Conservation (phyloP, 2,797 vertebrate genomes). For the Acanthornis magna region DNA sequence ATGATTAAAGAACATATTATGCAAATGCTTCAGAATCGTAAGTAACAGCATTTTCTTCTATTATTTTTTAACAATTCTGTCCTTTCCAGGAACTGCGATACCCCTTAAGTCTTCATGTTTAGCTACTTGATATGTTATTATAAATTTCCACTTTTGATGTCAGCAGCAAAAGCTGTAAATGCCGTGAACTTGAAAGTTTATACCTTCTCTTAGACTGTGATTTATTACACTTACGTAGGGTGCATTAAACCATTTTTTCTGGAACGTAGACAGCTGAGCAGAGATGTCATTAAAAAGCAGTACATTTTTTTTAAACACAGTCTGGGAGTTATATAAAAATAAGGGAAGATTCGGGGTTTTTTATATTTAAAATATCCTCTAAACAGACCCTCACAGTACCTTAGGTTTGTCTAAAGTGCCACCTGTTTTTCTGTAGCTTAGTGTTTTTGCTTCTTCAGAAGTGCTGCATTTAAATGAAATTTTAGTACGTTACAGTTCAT, state of each 20-base stretch:
- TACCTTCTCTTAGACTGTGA: neutral
- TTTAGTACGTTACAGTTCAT: accelerated
- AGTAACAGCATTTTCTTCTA: slow-evolving; percentile 62
- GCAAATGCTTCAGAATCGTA: slow-evolving; percentile 98
- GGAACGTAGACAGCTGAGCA: neutral
- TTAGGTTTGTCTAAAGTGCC: neutral
- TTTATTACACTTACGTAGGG: neutral
- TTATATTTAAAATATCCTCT: neutral
- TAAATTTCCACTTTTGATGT: neutral
- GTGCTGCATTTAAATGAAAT: neutral
- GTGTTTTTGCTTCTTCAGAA: neutral
- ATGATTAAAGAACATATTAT: slow-evolving; percentile 99
- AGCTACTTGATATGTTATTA: neutral
- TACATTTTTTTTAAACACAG: neutral
- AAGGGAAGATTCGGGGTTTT: neutral
- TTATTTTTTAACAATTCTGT: neutral
- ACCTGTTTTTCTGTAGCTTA: neutral
- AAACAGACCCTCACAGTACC: neutral
- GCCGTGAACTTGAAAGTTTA: neutral
- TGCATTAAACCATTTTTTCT: neutral
- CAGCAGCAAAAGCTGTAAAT: neutral
- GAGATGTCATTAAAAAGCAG: neutral
- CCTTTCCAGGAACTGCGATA: neutral
- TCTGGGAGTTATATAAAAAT: neutral
- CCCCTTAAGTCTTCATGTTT: neutral